Conservation (phyloP, 1,140 invertebrate genomes). For the Drosophila parabipectinata region DNA sequence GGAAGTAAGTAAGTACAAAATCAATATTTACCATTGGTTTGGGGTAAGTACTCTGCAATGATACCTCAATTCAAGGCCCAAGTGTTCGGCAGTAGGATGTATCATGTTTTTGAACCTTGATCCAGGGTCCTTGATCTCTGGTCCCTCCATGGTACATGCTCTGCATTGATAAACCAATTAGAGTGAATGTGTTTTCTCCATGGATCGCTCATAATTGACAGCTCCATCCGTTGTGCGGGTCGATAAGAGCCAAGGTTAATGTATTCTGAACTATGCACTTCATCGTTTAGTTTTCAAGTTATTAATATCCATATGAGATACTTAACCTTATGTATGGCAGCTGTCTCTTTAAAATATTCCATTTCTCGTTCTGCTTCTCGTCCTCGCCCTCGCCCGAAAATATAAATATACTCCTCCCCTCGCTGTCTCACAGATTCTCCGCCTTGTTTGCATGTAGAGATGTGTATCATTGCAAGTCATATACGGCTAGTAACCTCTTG, state of each 20-base stretch:
- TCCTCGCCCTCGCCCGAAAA: slow-evolving; percentile 49
- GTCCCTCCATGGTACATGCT: neutral
- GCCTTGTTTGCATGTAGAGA: slow-evolving; percentile 21
- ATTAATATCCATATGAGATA: slow-evolving; percentile 60
- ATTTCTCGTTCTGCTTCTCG: neutral
- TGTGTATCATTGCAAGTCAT: slow-evolving; percentile 69
- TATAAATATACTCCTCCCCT: slow-evolving; percentile 21
- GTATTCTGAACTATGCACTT: slow-evolving; percentile 60
- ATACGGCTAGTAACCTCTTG: slow-evolving; percentile 79
- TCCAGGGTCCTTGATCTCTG: slow-evolving; percentile 13
- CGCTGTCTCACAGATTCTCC: neutral
- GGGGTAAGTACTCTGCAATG: neutral
- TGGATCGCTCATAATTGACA: slow-evolving; percentile 45
- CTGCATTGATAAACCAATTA: slow-evolving; percentile 37
- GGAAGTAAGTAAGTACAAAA: slow-evolving; percentile 14
- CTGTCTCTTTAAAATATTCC: slow-evolving; percentile 43
- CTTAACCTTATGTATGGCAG: slow-evolving; percentile 59
- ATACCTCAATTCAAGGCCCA: neutral
- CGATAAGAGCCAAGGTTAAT: slow-evolving; percentile 39
- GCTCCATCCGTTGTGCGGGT: slow-evolving; percentile 41
- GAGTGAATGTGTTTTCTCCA: slow-evolving; percentile 11
- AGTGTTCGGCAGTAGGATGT: neutral
- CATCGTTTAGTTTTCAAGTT: slow-evolving; percentile 59
- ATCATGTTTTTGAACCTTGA: slow-evolving; percentile 5
- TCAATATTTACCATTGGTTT: slow-evolving; percentile 30